Evolutionary conservation across 2,797 vertebrate genomes (phyloP), one percentile per base, ranked within the genome.

Genomic region (Microctenopoma stevenorrisi): DNA sequence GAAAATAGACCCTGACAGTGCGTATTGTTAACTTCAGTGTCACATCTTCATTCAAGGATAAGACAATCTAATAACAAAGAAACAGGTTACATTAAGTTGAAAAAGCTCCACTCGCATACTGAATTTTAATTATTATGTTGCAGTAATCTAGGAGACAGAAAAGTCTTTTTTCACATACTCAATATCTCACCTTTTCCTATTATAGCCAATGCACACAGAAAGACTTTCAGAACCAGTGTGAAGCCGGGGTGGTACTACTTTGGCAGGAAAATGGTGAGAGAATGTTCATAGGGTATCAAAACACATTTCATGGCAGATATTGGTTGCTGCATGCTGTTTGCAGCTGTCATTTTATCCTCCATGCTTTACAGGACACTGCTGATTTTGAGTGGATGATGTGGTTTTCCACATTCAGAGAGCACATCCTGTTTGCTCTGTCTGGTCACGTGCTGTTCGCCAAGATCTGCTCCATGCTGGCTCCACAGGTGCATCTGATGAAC

Each of bases 351-450:
- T 13, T 18, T 55, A 22, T 46, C 0, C 44, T 49, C 1, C 1
- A 13, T 55, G 28, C 0, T 74, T 26, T 51, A 0, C 92, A 99
- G 98, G 98, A 99, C 0, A 91, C 93, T 0, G 95, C 96, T 0
- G 98, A 99, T 80, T 94, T 95, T 0, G 97, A 99, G 83, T 99
- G 98, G 98, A 90, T 96, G 86, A 99, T 99, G 97, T 99, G 98
- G 98, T 98, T 99, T 87, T 96, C 94, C 56, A 96, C 94, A 0
- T 98, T 96, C 92, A 93, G 96, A 50, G 95, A 94, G 1, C 61
- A 96, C 91, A 98, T 99, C 83, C 22, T 99, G 75, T 98, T 99
- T 0, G 95, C 95, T 28, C 94, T 99, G 43, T 95, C 96, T 0
- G 98, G 98, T 8, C 98, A 99, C 0, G 91, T 99, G 69, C 93